phyloP scores from a whole-genome alignment of 2,113 vertebrate genomes.

The Phaetusa simplex region DNA sequence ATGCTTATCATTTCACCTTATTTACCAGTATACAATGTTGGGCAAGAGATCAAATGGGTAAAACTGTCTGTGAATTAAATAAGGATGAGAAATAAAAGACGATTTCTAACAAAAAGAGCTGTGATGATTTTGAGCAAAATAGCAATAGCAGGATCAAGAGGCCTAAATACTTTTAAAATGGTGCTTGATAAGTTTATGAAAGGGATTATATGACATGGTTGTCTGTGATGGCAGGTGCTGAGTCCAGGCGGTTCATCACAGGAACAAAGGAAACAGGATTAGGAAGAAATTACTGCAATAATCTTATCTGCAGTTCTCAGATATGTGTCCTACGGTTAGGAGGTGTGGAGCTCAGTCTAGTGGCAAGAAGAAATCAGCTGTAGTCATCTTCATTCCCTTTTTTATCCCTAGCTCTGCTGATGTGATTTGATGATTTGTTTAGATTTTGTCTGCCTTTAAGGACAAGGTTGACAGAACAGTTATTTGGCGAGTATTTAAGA shows the following conservation, averaged over 20 bases:
- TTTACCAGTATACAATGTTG: background rate
- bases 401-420: background rate
- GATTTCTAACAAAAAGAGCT: background rate
- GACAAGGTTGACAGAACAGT: background rate
- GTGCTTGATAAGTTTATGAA: background rate
- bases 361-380: background rate
- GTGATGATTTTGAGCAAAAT: background rate
- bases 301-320: conserved; percentile 27
- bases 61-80: background rate
- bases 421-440: background rate
- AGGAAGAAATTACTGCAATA: background rate
- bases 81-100: background rate
- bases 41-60: background rate
- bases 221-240: conserved; percentile 7
- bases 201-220: conserved; percentile 25
- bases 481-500: background rate
- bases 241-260: background rate
- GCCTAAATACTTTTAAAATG: background rate
- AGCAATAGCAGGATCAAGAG: background rate
- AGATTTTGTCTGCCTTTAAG: background rate
- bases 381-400: background rate
- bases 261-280: conserved; percentile 44
- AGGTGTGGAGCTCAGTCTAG: background rate
- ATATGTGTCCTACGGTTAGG: background rate
- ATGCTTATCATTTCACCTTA: background rate